Percentiles rank a stretch among this genome's conserved stretches.
These are phyloP conservation scores for Daubentonia madagascariensis DNA, from an alignment of 2,113 vertebrate species.

Conservation along the genomic window DNA sequence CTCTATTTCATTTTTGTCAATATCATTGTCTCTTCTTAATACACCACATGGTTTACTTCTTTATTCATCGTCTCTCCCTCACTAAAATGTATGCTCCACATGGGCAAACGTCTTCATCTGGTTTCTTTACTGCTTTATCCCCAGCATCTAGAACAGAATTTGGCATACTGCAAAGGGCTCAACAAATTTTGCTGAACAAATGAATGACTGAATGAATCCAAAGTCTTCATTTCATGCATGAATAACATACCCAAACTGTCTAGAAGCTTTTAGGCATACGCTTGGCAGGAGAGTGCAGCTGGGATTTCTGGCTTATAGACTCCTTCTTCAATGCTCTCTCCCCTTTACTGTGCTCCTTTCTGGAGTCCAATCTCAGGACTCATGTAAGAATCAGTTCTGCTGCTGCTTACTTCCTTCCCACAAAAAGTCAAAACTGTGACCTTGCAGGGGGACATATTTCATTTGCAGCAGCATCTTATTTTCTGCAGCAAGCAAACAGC, in stretches of 20 bases:
- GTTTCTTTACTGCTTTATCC: background rate
- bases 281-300: background rate
- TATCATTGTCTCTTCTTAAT: background rate
- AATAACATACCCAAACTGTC: background rate
- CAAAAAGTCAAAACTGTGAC: background rate
- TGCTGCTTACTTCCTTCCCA: background rate
- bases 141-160: background rate
- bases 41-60: background rate
- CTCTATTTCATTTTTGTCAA: background rate
- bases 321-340: background rate
- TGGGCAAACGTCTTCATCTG: background rate
- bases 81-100: background rate
- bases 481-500: background rate
- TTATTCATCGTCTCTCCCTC: background rate
- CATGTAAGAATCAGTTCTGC: background rate
- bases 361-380: background rate
- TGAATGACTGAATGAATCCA: background rate
- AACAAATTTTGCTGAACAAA: background rate
- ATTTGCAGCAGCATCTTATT: background rate
- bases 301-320: background rate
- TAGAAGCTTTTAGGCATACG: background rate
- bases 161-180: background rate
- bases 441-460: background rate
- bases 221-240: background rate
- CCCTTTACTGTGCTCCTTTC: background rate